Evolutionary conservation across 2,113 vertebrate genomes (phyloP), one percentile per base, ranked within the genome.

Genomic region (Lophura nycthemera): DNA sequence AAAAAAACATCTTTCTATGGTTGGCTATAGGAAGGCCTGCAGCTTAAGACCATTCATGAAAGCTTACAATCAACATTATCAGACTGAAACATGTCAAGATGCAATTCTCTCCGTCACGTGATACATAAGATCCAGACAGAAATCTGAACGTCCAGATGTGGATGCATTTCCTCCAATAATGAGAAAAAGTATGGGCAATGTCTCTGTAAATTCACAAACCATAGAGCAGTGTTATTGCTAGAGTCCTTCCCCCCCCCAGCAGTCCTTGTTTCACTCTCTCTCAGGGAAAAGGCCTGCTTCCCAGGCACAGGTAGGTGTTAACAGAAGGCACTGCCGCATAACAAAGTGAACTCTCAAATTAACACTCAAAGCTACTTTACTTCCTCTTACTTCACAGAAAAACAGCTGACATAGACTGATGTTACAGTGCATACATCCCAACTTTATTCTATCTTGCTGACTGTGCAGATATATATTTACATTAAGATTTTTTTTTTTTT

Each of bases 281-380:
- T 50, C 70, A 78, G 56, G 61, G 38, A 71, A 75, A 79, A 89
- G 67, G 1, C 38, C 85, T 59, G 34, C 34, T 81, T 72, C 70
- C 75, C 75, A 76, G 11, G n/a, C 72, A 85, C 42, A 85, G 82
- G 52, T 48, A 42, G 43, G 20, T 32, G 61, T 30, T n/a, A 84
- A 67, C 57, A 67, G 17, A 47, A 79, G 80, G 20, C 67, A 85
- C 57, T 65, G 72, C 38, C 69, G 64, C 38, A 27, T 86, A 88
- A 85, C 59, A 40, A 72, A 64, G 22, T 43, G 56, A 63, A 81
- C 50, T 64, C 78, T 42, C 0, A 21, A 56, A 74, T 36, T 72
- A 73, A 77, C 36, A 47, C 25, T 36, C n/a, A 25, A 38, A 75
- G 42, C 45, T 22, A 38, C 54, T 56, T 69, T 2, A 54, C 59